Percentiles rank a stretch among this genome's conserved stretches.
phyloP scores from a whole-genome alignment of 2,888 invertebrate species.

The Synergus japonicus region DNA sequence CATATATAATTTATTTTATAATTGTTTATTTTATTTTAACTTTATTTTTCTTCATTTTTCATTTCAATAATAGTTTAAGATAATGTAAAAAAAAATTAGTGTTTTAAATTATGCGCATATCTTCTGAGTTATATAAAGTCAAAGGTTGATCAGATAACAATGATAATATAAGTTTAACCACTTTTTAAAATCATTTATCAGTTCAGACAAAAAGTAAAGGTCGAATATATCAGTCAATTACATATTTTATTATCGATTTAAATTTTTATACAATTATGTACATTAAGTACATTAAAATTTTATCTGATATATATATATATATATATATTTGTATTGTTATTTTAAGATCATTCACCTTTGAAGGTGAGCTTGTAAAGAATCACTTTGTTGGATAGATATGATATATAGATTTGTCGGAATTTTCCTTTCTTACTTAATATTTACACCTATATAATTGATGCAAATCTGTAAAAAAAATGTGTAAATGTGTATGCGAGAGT shows the following conservation, averaged over 20 bases:
- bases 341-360: neutral
- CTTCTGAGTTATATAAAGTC: neutral
- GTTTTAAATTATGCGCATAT: neutral
- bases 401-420: neutral
- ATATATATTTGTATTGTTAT: neutral
- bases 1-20: neutral
- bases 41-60: neutral
- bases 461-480: slow-evolving; percentile 18
- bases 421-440: slow-evolving; percentile 15
- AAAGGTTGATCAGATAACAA: neutral
- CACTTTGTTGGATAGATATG: neutral
- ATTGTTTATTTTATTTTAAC: neutral
- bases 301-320: too few relatives aligned
- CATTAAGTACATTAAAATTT: too few relatives aligned
- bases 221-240: neutral
- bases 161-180: neutral
- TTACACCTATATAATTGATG: neutral
- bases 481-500: neutral
- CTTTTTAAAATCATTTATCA: neutral
- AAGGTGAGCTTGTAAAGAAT: neutral
- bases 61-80: neutral
- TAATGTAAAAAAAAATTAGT: neutral
- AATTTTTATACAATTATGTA: too few relatives aligned
- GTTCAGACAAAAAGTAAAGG: neutral
- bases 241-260: neutral